Conservation (phyloP, 2,888 invertebrate genomes). For the Amorpha juglandis region DNA sequence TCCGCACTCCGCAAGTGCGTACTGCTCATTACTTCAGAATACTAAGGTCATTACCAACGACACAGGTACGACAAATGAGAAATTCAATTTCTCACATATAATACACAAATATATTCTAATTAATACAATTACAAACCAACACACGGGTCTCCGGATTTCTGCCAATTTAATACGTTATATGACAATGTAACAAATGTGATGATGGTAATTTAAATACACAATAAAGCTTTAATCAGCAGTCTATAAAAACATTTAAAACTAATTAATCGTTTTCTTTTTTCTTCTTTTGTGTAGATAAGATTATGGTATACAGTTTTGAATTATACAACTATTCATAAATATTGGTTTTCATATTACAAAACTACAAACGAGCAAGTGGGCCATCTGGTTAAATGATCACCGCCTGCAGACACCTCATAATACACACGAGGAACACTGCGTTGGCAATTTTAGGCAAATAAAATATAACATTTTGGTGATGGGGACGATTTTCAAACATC, state of each 20-base stretch:
- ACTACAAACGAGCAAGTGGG: no score
- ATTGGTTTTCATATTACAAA: no score
- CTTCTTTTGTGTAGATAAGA: background rate
- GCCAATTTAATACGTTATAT: background rate
- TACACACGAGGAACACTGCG: no score
- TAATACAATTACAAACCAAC: background rate
- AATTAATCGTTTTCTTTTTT: background rate
- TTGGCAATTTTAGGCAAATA: no score
- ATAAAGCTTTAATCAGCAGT: background rate
- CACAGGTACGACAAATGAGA: background rate
- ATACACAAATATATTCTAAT: background rate
- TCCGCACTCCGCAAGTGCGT: background rate
- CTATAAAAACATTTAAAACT: background rate
- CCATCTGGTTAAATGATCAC: no score
- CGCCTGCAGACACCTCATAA: no score
- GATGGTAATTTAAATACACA: background rate
- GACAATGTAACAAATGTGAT: background rate
- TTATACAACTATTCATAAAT: no score
- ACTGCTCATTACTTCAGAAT: background rate
- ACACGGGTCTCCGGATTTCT: background rate
- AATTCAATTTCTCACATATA: background rate
- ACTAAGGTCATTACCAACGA: constrained; percentile 12
- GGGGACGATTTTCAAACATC: no score
- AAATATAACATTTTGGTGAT: no score
- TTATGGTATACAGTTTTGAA: no score